A percentile compares a stretch with the other conserved stretches of the same genome.
phyloP scores from a whole-genome alignment of 2,888 invertebrate species.

The Lampropteryx suffumata region DNA sequence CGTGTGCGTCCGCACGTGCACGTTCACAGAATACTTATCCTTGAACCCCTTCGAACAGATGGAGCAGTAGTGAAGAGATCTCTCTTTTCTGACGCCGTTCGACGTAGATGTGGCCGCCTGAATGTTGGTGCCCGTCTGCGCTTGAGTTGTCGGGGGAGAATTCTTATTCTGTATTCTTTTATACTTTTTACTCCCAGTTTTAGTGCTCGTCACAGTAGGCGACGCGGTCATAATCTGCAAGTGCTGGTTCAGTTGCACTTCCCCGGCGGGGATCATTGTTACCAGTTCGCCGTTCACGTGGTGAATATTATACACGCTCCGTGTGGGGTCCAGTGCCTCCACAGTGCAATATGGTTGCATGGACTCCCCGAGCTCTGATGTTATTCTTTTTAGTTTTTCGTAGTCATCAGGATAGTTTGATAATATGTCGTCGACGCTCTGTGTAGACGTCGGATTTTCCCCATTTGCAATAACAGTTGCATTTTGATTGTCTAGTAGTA shows the following conservation, averaged over 20 bases:
- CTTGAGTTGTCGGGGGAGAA: conserved; percentile 66
- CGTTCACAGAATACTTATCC: conserved; percentile 98
- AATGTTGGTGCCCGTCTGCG: conserved; percentile 64
- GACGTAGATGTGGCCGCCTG: conserved; percentile 84
- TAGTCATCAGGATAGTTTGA: conserved; percentile 90
- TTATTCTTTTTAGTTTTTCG: conserved; percentile 92
- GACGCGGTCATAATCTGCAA: conserved; percentile 83
- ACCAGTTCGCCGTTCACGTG: conserved; percentile 75
- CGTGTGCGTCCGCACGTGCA: conserved; percentile 98
- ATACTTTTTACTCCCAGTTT: conserved; percentile 87
- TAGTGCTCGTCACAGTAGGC: conserved; percentile 84
- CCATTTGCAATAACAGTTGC: conserved; percentile 69
- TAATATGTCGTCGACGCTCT: conserved; percentile 87
- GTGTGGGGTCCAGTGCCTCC: conserved; percentile 77
- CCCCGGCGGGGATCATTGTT: conserved; percentile 75
- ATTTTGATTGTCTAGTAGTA: conserved; percentile 74
- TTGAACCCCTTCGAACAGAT: conserved; percentile 97
- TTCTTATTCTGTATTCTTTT: conserved; percentile 84
- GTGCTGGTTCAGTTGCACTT: conserved; percentile 74
- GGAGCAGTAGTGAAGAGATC: conserved; percentile 95
- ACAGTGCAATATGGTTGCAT: conserved; percentile 87
- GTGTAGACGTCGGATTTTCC: conserved; percentile 82
- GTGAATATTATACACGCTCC: conserved; percentile 81
- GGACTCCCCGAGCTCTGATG: conserved; percentile 90
- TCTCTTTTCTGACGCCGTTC: conserved; percentile 91